A percentile compares a stretch with the other conserved stretches of the same genome.
These are phyloP conservation scores for Nycticryphes semicollaris DNA, from an alignment of 2,113 vertebrate genomes.

Conservation along the genomic window DNA sequence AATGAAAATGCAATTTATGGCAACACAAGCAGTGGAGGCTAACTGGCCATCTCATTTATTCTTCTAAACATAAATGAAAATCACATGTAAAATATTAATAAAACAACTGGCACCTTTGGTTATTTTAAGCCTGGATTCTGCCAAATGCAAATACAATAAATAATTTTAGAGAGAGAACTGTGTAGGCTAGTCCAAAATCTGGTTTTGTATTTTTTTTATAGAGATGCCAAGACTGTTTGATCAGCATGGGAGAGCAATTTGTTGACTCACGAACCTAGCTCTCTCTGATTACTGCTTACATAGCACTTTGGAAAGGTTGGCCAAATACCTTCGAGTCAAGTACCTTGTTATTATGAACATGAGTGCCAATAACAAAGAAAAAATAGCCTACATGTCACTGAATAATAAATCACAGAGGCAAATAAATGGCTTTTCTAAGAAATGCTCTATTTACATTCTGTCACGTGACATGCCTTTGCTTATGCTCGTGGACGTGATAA, in stretches of 20 bases:
- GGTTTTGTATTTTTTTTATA: constrained; percentile 41
- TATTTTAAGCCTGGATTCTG: constrained; percentile 49
- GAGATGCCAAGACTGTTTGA: constrained; percentile 50
- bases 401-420: constrained; percentile 40
- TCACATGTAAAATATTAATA: constrained; percentile 56
- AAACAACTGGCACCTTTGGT: constrained; percentile 42
- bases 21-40: not conserved
- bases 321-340: constrained; percentile 61
- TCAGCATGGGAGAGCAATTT: constrained; percentile 57
- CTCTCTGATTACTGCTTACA: constrained; percentile 58
- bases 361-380: constrained; percentile 42
- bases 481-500: not conserved
- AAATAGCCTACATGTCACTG: constrained; percentile 27
- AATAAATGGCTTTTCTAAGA: constrained; percentile 36
- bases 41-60: constrained; percentile 21
- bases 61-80: constrained; percentile 41
- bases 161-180: constrained; percentile 39
- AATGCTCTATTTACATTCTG: constrained; percentile 47
- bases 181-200: constrained; percentile 35
- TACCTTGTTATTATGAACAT: constrained; percentile 32
- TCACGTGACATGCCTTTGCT: not conserved
- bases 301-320: constrained; percentile 28
- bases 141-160: constrained; percentile 62
- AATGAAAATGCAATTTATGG: not conserved
- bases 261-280: constrained; percentile 8